Base-by-base conservation (phyloP, 1,140 invertebrate genomes). In the Thaumetopoea pityocampa region DNA sequence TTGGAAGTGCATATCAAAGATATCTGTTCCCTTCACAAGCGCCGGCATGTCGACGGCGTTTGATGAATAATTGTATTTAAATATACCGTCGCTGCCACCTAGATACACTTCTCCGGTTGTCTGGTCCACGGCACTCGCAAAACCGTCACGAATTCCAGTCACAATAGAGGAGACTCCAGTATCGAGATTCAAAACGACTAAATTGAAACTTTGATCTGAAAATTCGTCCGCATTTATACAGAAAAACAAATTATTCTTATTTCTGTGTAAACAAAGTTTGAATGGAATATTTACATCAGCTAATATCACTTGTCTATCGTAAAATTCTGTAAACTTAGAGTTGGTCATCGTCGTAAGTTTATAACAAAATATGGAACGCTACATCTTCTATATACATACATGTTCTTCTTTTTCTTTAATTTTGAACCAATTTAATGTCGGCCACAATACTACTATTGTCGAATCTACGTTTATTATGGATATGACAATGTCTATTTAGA, bases 141-240 rank as follows among this genome's bases (percentile, higher is more conserved):
- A 71, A 9, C 67, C 67, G 33, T 71, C 67, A 7, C 59, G 51
- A 16, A 71, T 61, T 22, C 48, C 45, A 5, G 58, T 56, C 11
- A 71, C 37, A 17, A 71, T 40, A 5, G 40, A 27, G 5, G 50
- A 28, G 5, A 24, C 16, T 9, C 27, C 45, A 9, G 49, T 48
- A 23, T 52, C 26, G 5, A 71, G 38, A 36, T 71, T 48, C 6
- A 71, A 40, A n/a, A 56, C 32, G 4, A 61, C 61, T 26, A 38
- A 55, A 18, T 71, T 64, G 42, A 71, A 71, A 30, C 61, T 63
- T 51, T 71, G 64, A 23, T 71, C 48, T 3, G 55, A 66, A 51
- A 59, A 66, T 7, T 71, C 54, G 19, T 70, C 67, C n/a, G 58
- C 58, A 22, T 70, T 70, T 35, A 71, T 67, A 38, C 61, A 71